These are phyloP conservation scores for Halcyon senegalensis DNA, from an alignment of 2,113 vertebrate species.

Conservation along the genomic window DNA sequence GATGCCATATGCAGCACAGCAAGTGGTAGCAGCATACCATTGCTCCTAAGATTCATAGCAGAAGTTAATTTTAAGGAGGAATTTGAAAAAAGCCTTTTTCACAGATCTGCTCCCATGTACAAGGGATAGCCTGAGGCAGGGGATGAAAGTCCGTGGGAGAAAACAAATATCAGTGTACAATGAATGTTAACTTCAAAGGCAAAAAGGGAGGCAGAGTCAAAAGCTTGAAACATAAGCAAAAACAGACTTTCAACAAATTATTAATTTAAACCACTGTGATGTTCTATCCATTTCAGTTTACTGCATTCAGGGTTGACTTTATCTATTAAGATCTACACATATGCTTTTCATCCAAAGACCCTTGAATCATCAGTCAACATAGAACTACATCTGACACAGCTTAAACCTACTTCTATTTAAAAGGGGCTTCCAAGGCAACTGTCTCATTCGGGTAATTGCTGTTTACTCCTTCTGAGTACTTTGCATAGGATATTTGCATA, in stretches of 20 bases:
- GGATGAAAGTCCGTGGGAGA: slow-evolving; percentile 24
- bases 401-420: neutral
- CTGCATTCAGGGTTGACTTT: neutral
- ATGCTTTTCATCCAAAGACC: neutral
- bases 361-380: neutral
- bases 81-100: slow-evolving; percentile 1
- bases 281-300: neutral
- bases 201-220: neutral
- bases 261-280: neutral
- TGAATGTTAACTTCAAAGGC: slow-evolving; percentile 20
- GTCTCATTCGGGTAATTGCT: neutral
- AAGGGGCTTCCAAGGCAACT: neutral
- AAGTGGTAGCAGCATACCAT: neutral
- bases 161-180: slow-evolving; percentile 1
- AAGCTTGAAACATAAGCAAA: slow-evolving; percentile 41
- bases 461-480: neutral
- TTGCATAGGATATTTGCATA: neutral
- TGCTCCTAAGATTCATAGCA: neutral
- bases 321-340: neutral
- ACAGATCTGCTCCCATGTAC: neutral
- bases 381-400: neutral
- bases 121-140: neutral
- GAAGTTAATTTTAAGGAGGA: neutral
- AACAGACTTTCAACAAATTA: slow-evolving; percentile 9
- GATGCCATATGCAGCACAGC: neutral